phyloP scores from a whole-genome alignment of 2,888 invertebrate genomes.

The Metallyticus violacea region DNA sequence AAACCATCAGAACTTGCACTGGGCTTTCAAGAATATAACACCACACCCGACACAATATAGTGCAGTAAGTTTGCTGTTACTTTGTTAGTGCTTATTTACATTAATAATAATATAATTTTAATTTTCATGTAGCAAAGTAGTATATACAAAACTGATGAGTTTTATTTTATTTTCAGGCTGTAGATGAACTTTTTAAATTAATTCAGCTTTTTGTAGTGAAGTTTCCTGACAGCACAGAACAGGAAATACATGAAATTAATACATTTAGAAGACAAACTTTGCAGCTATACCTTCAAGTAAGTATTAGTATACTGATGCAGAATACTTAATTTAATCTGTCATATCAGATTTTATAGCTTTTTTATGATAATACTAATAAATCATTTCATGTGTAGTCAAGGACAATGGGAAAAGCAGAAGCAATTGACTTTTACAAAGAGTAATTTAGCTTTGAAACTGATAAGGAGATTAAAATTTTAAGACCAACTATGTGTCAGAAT shows the following conservation, averaged over 20 bases:
- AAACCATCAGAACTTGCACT: constrained; percentile 91
- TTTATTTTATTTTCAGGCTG: constrained; percentile 56
- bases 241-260: constrained; percentile 78
- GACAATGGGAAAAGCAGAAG: too few species aligned
- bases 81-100: background rate
- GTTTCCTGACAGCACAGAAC: constrained; percentile 72
- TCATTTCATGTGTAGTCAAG: too few species aligned
- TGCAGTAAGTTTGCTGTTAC: constrained; percentile 50
- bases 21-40: constrained; percentile 95
- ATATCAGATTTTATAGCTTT: too few species aligned
- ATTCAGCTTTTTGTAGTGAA: constrained; percentile 87
- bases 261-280: constrained; percentile 81
- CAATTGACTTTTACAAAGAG: too few species aligned
- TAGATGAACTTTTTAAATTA: constrained; percentile 86
- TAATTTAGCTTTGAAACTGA: too few species aligned
- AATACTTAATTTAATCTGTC: too few species aligned
- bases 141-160: background rate
- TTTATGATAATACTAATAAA: too few species aligned
- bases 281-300: constrained; percentile 79
- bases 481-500: too few species aligned
- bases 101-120: background rate
- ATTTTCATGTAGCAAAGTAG: background rate
- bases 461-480: too few species aligned
- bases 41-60: constrained; percentile 94
- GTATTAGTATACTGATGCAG: constrained; percentile 2